These are phyloP conservation scores for Aurelia sp. DNA, from an alignment of 30 jellyfish, hydroid and myxozoan species.

Conservation along the genomic window DNA sequence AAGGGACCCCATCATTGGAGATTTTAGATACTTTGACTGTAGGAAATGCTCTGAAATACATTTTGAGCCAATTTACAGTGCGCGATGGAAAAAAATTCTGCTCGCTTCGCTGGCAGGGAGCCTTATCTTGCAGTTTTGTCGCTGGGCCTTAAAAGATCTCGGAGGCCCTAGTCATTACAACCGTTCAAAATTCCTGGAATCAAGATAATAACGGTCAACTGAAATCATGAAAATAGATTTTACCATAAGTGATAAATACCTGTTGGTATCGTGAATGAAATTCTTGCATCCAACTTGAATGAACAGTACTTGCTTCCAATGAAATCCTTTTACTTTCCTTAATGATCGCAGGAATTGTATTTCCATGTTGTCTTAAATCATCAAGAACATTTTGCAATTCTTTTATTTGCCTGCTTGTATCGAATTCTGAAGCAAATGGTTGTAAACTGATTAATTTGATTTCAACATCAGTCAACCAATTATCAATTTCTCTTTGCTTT, in stretches of 20 bases:
- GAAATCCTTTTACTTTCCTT: conserved; percentile 27
- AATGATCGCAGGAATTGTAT: not conserved
- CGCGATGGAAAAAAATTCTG: too few species aligned
- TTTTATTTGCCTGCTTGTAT: conserved; percentile 37
- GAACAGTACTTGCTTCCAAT: conserved; percentile 27
- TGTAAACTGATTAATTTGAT: conserved; percentile 71
- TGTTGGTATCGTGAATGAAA: conserved; percentile 45
- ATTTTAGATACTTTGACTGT: too few species aligned
- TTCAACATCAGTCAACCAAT: conserved; percentile 86
- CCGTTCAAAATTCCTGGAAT: too few species aligned
- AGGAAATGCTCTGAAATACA: too few species aligned
- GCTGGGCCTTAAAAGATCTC: too few species aligned
- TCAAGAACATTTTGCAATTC: conserved; percentile 37
- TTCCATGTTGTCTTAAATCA: conserved; percentile 17
- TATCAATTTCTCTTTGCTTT: conserved; percentile 67
- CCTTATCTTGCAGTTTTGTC: too few species aligned
- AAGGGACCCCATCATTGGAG: too few species aligned
- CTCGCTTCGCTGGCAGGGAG: too few species aligned
- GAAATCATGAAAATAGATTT: not conserved
- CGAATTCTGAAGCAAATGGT: conserved; percentile 77
- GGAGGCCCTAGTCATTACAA: too few species aligned
- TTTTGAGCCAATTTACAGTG: too few species aligned
- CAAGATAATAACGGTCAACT: too few species aligned
- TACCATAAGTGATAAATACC: conserved; percentile 4
- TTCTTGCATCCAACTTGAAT: conserved; percentile 59